A percentile compares a stretch with the other conserved stretches of the same genome.
Evolutionary conservation across 2,888 invertebrate genomes (phyloP).

Genomic region (Drosophila lacicola): DNA sequence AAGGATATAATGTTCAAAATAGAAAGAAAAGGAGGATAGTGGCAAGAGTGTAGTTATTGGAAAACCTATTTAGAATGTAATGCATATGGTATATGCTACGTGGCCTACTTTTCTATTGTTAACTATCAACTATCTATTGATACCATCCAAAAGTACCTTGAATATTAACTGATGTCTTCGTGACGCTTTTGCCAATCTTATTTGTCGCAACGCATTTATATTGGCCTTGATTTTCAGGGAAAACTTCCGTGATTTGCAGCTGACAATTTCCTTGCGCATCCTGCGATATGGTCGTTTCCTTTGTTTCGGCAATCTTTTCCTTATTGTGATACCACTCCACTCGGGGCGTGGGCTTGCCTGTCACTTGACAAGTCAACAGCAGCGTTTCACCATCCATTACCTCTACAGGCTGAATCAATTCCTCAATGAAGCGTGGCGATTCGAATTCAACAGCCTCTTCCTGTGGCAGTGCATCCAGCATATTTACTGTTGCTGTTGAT

Average conservation of each 20-base stretch:
- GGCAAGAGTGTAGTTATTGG: slow-evolving; percentile 57
- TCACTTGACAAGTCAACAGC: slow-evolving; percentile 89
- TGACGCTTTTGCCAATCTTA: slow-evolving; percentile 92
- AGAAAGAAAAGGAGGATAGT: slow-evolving; percentile 33
- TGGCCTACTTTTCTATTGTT: slow-evolving; percentile 45
- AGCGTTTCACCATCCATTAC: slow-evolving; percentile 97
- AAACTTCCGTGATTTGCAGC: slow-evolving; percentile 93
- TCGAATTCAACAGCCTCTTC: slow-evolving; percentile 88
- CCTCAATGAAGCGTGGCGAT: slow-evolving; percentile 91
- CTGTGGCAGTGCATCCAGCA: slow-evolving; percentile 86
- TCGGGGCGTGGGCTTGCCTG: slow-evolving; percentile 92
- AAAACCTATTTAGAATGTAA: slow-evolving; percentile 55
- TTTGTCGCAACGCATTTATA: slow-evolving; percentile 94
- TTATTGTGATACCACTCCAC: slow-evolving; percentile 93
- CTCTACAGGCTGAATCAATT: slow-evolving; percentile 88
- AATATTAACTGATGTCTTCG: slow-evolving; percentile 91
- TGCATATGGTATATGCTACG: slow-evolving; percentile 54
- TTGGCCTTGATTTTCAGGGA: slow-evolving; percentile 95
- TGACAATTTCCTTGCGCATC: slow-evolving; percentile 92
- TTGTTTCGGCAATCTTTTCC: slow-evolving; percentile 89
- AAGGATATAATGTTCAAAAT: slow-evolving; percentile 30
- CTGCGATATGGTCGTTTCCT: slow-evolving; percentile 91
- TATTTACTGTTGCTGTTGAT: slow-evolving; percentile 91
- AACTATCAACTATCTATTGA: slow-evolving; percentile 56
- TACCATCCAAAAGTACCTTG: slow-evolving; percentile 88